These are phyloP conservation scores for Limenitis camilla DNA, from an alignment of 2,888 invertebrate genomes.

Conservation along the genomic window DNA sequence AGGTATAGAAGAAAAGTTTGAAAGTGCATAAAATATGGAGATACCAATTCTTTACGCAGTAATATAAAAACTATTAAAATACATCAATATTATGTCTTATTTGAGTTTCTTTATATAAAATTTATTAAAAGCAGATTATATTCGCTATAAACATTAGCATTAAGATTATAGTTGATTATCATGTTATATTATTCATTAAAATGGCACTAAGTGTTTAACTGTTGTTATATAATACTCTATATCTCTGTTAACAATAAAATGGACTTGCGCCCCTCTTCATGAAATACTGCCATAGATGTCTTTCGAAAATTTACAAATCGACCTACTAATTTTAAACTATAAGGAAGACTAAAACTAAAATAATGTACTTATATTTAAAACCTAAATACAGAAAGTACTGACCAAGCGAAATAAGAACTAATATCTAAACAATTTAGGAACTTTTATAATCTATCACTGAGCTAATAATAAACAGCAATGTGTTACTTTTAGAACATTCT, in stretches of 20 bases:
- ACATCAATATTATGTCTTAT: no score
- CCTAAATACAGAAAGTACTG: conserved; percentile 29
- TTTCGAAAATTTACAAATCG: conserved; percentile 49
- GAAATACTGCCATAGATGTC: conserved; percentile 74
- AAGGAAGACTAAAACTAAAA: conserved; percentile 19
- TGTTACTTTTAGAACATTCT: no score
- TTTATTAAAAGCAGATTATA: neutral
- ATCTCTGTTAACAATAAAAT: conserved; percentile 34
- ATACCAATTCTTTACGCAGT: no score
- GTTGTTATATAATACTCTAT: conserved; percentile 30
- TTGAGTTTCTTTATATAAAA: no score
- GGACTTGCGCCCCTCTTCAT: conserved; percentile 40
- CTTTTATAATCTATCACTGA: conserved; percentile 29
- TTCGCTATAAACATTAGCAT: neutral
- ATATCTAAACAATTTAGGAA: conserved; percentile 26
- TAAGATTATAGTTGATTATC: neutral
- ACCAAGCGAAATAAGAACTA: conserved; percentile 34
- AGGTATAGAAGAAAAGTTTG: no score
- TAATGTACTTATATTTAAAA: neutral
- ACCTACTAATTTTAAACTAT: conserved; percentile 13
- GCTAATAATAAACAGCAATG: neutral
- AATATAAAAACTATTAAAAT: no score
- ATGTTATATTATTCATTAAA: conserved; percentile 11
- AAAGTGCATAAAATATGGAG: no score
- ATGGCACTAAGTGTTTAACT: conserved; percentile 29